phyloP scores from a whole-genome alignment of 2,888 invertebrate genomes.

The Luperina testacea region DNA sequence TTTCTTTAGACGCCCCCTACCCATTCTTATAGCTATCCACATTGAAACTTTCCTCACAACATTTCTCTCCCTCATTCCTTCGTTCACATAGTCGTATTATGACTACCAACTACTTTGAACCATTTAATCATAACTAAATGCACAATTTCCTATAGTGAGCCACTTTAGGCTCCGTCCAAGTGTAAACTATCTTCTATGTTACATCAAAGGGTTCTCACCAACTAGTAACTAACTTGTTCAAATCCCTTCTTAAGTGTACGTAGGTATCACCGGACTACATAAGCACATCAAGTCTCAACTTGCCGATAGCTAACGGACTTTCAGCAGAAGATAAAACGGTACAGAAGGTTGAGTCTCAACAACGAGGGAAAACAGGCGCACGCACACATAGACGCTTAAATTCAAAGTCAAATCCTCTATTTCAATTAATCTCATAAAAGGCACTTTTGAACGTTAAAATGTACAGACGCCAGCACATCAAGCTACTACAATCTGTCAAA shows the following conservation, averaged over 20 bases:
- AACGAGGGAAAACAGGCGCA: background rate
- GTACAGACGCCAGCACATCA: background rate
- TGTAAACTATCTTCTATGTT: constrained; percentile 48
- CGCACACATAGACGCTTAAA: background rate
- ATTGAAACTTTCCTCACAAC: background rate
- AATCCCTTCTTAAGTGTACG: constrained; percentile 54
- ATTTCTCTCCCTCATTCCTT: no score
- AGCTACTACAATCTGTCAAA: no score
- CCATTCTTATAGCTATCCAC: background rate
- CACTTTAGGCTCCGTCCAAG: constrained; percentile 23
- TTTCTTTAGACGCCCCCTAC: background rate
- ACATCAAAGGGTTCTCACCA: constrained; percentile 59
- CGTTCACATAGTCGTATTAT: background rate
- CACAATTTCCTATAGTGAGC: constrained; percentile 29
- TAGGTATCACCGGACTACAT: constrained; percentile 56
- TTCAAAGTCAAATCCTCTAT: background rate
- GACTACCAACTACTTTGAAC: background rate
- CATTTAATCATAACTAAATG: constrained; percentile 32
- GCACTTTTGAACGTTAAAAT: background rate
- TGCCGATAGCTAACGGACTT: constrained; percentile 58
- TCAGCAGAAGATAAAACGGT: background rate
- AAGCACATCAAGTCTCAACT: constrained; percentile 57
- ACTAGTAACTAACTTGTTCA: constrained; percentile 57
- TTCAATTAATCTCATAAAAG: background rate
- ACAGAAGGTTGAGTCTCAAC: background rate